Conservation (phyloP, 64 coral and sea anemone species). For the Actinia equina region DNA sequence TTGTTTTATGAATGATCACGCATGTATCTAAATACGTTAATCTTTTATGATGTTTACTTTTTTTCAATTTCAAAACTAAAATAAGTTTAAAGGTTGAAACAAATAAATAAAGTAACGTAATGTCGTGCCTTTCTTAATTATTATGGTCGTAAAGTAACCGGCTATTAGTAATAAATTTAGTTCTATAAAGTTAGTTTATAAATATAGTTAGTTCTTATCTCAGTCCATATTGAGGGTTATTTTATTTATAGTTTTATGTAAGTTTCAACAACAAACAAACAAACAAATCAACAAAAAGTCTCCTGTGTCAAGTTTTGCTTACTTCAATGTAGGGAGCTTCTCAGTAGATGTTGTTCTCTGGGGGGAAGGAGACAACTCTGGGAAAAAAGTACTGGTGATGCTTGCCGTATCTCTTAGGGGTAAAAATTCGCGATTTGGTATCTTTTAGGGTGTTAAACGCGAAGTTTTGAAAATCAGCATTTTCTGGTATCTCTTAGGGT, state of each 20-base stretch:
- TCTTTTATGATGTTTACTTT: background rate
- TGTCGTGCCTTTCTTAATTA: background rate
- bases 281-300: conserved; percentile 5
- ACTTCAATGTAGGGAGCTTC: background rate
- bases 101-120: background rate
- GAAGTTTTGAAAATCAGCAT: too few relatives aligned
- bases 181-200: background rate
- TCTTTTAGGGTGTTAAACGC: too few relatives aligned
- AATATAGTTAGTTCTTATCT: background rate
- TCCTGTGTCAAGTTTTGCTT: background rate
- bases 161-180: background rate
- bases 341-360: too few relatives aligned
- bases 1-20: background rate
- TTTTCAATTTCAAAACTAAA: background rate
- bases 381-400: too few relatives aligned
- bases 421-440: too few relatives aligned
- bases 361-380: background rate
- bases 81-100: background rate
- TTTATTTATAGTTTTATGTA: background rate
- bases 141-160: background rate
- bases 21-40: background rate
- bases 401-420: too few relatives aligned
- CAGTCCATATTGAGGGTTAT: background rate
- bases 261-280: conserved; percentile 2
- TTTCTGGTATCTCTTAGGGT: too few relatives aligned